Conservation (phyloP, 2,888 invertebrate species). For the Dorcus parallelipipedus region DNA sequence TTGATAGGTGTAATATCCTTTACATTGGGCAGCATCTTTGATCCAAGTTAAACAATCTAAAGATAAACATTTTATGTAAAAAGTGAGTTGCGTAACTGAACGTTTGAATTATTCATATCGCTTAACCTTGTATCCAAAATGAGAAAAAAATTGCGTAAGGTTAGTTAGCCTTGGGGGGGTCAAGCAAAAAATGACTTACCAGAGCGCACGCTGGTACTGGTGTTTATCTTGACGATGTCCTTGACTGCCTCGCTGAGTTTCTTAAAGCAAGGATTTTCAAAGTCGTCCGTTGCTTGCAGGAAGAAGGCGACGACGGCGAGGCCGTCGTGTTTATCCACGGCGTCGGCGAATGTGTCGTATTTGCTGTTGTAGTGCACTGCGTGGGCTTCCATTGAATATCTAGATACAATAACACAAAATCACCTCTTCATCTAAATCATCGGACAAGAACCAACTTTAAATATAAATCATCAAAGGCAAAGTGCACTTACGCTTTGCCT, state of each 20-base stretch:
- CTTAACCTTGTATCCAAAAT: too few species aligned
- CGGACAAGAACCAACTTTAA: too few species aligned
- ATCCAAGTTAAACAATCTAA: slow-evolving; percentile 68
- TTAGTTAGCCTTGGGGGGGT: not conserved
- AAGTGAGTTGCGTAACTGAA: not conserved
- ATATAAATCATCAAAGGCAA: too few species aligned
- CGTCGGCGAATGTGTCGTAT: slow-evolving; percentile 62
- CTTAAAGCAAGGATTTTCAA: slow-evolving; percentile 45
- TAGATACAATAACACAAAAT: slow-evolving; percentile 35
- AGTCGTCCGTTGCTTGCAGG: slow-evolving; percentile 49
- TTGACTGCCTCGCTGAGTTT: slow-evolving; percentile 43
- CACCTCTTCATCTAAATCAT: not conserved
- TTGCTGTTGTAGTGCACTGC: slow-evolving; percentile 75
- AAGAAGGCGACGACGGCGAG: slow-evolving; percentile 69
- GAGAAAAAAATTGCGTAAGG: not conserved
- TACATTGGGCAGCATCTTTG: slow-evolving; percentile 62
- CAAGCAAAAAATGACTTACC: slow-evolving; percentile 26
- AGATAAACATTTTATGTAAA: slow-evolving; percentile 9
- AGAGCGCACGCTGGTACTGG: slow-evolving; percentile 38
- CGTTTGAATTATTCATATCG: too few species aligned
- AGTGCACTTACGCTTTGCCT: slow-evolving; percentile 58
- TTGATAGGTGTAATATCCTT: slow-evolving; percentile 69
- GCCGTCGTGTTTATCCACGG: slow-evolving; percentile 66
- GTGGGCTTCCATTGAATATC: slow-evolving; percentile 75
- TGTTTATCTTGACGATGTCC: slow-evolving; percentile 43